Percentiles rank a stretch among this genome's conserved stretches.
Conservation (phyloP, 1,140 invertebrate genomes). For the Hyles vespertilio region DNA sequence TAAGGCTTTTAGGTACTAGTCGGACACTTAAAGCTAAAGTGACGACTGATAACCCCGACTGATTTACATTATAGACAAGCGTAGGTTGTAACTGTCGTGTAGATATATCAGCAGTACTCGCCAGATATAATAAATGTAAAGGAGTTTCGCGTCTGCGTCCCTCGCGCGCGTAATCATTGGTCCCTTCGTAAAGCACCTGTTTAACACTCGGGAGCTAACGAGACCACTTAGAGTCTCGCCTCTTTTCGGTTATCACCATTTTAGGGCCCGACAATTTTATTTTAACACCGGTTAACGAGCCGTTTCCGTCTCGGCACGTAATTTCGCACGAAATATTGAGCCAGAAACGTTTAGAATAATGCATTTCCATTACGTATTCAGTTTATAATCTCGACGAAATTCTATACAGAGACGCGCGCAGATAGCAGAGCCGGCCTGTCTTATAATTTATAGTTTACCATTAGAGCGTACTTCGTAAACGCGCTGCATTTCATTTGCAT, state of each 20-base stretch:
- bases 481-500: constrained; percentile 62
- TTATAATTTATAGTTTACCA: constrained; percentile 64
- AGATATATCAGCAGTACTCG: background rate
- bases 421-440: constrained; percentile 56
- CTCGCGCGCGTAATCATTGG: background rate
- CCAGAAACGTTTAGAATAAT: constrained; percentile 33
- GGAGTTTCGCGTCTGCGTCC: background rate
- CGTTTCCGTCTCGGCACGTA: constrained; percentile 8
- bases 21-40: constrained; percentile 7
- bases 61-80: constrained; percentile 15
- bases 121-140: background rate
- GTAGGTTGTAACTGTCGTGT: constrained; percentile 8
- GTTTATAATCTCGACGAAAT: constrained; percentile 64
- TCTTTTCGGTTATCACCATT: constrained; percentile 14
- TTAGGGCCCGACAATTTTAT: constrained; percentile 12
- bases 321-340: constrained; percentile 6
- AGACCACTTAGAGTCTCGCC: constrained; percentile 7
- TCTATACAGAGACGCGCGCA: constrained; percentile 44
- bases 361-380: constrained; percentile 61
- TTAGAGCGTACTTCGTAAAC: constrained; percentile 54
- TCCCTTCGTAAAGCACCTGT: background rate
- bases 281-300: constrained; percentile 19
- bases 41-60: constrained; percentile 12
- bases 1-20: constrained; percentile 10
- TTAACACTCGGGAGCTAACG: constrained; percentile 8